Evolutionary conservation across 2,113 vertebrate species (phyloP).

Genomic region (Microcebus murinus): DNA sequence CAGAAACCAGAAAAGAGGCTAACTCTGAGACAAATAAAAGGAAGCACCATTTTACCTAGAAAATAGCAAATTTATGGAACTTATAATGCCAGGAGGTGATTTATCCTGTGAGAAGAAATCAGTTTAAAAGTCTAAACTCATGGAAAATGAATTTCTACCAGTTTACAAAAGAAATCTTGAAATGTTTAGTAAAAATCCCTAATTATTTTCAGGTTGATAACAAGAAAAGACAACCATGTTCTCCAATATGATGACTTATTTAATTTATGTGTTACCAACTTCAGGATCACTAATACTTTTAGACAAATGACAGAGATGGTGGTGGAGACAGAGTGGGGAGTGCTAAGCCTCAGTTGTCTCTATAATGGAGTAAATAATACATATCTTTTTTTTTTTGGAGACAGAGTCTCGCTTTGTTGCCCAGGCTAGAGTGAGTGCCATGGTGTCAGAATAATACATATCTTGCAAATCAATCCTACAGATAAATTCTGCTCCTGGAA

Average conservation of each 20-base stretch:
- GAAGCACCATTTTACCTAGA: background rate
- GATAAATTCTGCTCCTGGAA: slow-evolving; percentile 43
- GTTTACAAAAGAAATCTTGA: slow-evolving; percentile 40
- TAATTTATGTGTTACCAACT: background rate
- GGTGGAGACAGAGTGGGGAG: background rate
- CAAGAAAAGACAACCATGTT: background rate
- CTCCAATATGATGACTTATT: background rate
- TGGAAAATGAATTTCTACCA: slow-evolving; percentile 16
- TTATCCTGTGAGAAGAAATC: background rate
- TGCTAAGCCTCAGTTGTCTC: background rate
- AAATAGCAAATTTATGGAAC: background rate
- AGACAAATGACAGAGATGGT: background rate
- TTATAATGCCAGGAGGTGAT: background rate
- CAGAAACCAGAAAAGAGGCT: background rate
- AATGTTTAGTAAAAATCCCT: slow-evolving; percentile 43
- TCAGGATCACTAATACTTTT: background rate
- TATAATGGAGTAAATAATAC: background rate
- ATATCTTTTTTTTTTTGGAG: background rate
- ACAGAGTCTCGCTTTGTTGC: too few species aligned
- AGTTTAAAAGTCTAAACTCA: slow-evolving; percentile 58
- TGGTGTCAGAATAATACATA: background rate
- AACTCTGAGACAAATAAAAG: background rate
- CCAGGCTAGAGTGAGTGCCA: too few species aligned
- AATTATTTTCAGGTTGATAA: slow-evolving; percentile 38
- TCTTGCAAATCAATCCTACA: slow-evolving; percentile 24